A percentile compares a stretch with the other conserved stretches of the same genome.
Evolutionary conservation across 2,797 vertebrate genomes (phyloP).

Genomic region (Alectoris magna): DNA sequence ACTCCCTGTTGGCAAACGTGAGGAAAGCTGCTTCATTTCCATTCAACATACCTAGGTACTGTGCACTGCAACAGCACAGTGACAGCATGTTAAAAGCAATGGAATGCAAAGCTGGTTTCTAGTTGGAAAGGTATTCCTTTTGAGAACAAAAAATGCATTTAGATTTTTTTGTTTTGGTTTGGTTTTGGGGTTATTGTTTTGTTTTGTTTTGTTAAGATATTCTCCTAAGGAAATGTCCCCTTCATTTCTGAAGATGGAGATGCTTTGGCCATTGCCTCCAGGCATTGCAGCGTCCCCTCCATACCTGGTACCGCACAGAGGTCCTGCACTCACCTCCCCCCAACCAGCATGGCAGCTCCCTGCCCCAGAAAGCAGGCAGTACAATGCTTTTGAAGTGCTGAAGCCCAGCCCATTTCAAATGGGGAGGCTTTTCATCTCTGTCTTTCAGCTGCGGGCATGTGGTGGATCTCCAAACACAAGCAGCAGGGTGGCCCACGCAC

Average conservation of each 20-base stretch:
- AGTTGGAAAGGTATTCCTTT: not conserved
- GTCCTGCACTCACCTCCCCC: not conserved
- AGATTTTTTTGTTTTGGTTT: not conserved
- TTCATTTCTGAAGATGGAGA: not conserved
- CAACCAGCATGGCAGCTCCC: not conserved
- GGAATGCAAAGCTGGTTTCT: not conserved
- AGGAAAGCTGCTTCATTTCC: not conserved
- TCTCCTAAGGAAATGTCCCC: not conserved
- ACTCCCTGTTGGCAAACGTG: not conserved
- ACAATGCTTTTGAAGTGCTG: not conserved
- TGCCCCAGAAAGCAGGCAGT: not conserved
- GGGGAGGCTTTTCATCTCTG: not conserved
- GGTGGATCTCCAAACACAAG: not conserved
- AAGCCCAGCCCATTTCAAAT: not conserved
- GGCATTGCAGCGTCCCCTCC: fast-evolving
- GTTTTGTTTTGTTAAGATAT: not conserved
- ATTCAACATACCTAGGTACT: not conserved
- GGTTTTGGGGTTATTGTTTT: too few relatives aligned
- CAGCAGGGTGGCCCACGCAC: fast-evolving
- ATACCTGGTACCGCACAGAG: fast-evolving
- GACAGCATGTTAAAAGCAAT: not conserved
- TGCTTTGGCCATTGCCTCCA: fast-evolving
- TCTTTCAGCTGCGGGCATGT: fast-evolving
- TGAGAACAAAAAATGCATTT: not conserved
- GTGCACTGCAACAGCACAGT: not conserved